Evolutionary conservation across 2,113 vertebrate genomes (phyloP).

Genomic region (Eulemur rufifrons): DNA sequence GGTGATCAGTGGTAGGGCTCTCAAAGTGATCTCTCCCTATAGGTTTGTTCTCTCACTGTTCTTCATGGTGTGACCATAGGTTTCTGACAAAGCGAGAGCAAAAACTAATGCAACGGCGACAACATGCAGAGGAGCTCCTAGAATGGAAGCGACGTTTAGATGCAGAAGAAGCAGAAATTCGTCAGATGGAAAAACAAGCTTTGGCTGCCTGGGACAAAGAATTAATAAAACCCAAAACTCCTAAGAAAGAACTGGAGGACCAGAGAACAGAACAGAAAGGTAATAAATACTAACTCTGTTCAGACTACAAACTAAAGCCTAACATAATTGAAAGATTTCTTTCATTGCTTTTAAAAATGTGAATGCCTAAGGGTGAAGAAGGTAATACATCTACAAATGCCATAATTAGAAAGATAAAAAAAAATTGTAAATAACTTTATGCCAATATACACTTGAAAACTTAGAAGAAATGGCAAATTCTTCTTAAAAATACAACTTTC

Average conservation of each 20-base stretch:
- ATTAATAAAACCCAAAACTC: conserved; percentile 81
- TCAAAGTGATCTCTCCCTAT: neutral
- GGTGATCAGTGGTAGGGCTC: neutral
- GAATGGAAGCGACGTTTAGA: conserved; percentile 95
- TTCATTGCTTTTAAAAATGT: neutral
- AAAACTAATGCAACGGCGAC: conserved; percentile 94
- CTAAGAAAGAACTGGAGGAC: conserved; percentile 83
- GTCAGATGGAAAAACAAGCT: conserved; percentile 94
- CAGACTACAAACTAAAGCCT: neutral
- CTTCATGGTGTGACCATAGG: conserved; percentile 80
- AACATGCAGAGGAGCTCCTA: conserved; percentile 93
- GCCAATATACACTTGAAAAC: neutral
- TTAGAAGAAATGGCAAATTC: conserved; percentile 25
- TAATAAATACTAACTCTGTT: conserved; percentile 50
- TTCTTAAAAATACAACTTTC: neutral
- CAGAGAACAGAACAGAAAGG: conserved; percentile 84
- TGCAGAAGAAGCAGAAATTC: conserved; percentile 93
- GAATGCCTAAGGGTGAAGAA: neutral
- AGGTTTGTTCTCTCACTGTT: conserved; percentile 41
- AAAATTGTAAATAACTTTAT: neutral
- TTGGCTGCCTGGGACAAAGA: conserved; percentile 93
- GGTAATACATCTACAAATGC: neutral
- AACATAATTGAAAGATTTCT: neutral
- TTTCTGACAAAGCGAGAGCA: conserved; percentile 97
- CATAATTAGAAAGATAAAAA: neutral